Conservation (phyloP, 2,113 vertebrate species). For the Myxocyprinus asiaticus region DNA sequence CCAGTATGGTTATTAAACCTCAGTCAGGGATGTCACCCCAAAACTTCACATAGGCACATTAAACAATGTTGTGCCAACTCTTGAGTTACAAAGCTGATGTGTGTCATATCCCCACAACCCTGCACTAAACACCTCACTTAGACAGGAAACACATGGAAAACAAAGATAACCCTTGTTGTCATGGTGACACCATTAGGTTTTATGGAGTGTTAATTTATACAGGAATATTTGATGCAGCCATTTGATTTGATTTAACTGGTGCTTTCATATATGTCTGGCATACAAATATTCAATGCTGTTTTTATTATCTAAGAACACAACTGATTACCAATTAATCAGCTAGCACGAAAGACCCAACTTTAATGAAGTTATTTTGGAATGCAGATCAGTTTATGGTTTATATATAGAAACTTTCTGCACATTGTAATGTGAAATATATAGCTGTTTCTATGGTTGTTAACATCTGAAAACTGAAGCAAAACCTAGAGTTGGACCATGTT, state of each 20-base stretch:
- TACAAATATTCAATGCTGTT: not conserved
- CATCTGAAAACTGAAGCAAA: too few relatives aligned
- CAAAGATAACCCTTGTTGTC: constrained; percentile 82
- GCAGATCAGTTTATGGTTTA: too few relatives aligned
- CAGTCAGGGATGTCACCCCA: not conserved
- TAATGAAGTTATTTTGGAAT: too few relatives aligned
- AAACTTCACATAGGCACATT: not conserved
- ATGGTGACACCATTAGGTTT: constrained; percentile 68
- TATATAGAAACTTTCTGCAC: too few relatives aligned
- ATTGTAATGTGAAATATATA: too few relatives aligned
- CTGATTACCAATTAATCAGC: too few relatives aligned
- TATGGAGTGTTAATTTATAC: not conserved
- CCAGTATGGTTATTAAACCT: constrained; percentile 2
- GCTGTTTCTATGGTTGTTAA: too few relatives aligned
- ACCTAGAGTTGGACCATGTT: too few relatives aligned
- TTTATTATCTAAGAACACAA: too few relatives aligned
- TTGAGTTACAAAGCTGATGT: constrained; percentile 1
- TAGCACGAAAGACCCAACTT: too few relatives aligned
- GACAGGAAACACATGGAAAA: constrained; percentile 83
- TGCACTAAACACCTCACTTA: constrained; percentile 30
- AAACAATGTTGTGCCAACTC: not conserved
- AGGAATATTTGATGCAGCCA: not conserved
- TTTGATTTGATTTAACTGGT: not conserved
- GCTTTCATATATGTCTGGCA: not conserved
- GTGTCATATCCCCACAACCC: constrained; percentile 14